Evolutionary conservation across 2,113 vertebrate genomes (phyloP).

Genomic region (Otolemur garnettii): DNA sequence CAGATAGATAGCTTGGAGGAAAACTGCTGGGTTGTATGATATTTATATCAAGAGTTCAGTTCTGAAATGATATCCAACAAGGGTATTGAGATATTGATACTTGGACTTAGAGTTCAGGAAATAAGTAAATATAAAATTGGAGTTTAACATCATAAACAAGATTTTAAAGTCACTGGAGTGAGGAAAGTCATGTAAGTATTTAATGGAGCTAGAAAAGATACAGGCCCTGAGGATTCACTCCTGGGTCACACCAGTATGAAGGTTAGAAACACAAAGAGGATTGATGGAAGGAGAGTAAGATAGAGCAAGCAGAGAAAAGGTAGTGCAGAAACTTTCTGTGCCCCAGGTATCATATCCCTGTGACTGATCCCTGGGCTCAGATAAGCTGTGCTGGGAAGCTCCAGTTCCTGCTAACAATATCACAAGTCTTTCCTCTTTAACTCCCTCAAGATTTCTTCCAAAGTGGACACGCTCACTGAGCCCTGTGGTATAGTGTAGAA

Average conservation of each 20-base stretch:
- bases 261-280: background rate
- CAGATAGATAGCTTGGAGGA: background rate
- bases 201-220: background rate
- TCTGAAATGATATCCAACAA: background rate
- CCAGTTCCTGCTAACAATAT: background rate
- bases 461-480: background rate
- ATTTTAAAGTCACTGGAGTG: background rate
- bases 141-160: constrained; percentile 6
- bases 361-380: background rate
- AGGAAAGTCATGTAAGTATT: background rate
- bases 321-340: background rate
- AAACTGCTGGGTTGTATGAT: background rate
- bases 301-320: background rate
- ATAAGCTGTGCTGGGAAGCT: background rate
- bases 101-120: background rate
- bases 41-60: background rate
- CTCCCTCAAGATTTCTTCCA: background rate
- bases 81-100: background rate
- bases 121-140: background rate
- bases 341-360: background rate
- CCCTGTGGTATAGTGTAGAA: background rate
- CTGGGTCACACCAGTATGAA: background rate
- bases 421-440: background rate
- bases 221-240: background rate
- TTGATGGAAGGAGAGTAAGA: background rate